Evolutionary conservation across 2,888 invertebrate species (phyloP), one percentile per base, ranked within the genome.

Genomic region (Mythimna ferrago): DNA sequence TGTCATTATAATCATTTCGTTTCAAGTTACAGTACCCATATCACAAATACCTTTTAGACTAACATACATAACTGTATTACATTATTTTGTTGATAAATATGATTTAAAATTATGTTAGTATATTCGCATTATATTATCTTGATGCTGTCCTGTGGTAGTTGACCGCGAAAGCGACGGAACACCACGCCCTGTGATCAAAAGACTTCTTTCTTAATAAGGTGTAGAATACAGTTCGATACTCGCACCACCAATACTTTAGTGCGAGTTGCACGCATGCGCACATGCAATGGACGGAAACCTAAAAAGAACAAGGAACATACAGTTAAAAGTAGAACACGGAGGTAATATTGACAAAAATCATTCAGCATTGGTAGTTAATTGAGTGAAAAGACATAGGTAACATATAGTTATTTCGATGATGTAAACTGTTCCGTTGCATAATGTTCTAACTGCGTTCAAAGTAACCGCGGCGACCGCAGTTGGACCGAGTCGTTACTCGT

Each of bases 381-480:
- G 78, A 76, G 70, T 73, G 67, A 72, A 79, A 79, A 72, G 38
- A 56, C 56, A 66, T 72, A n/a, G n/a, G n/a, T n/a, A 65, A 41
- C 11, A 44, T 61, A 21, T 21, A 41, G 60, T 48, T 73, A 60
- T 63, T 66, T 73, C 35, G 53, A 67, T 85, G 73, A 83, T 80
- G 73, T 78, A 83, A 83, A 48, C 56, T 62, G 69, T 66, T 60
- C 66, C 53, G 64, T 89, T 89, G 81, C 83, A 83, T 89, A 89
- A 91, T 76, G 61, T 66, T 74, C 82, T 85, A 84, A 86, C 85
- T 51, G 71, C 64, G 77, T 74, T 85, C 83, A 87, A 87, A 86
- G 84, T 81, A 63, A 82, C 78, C 76, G 80, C 66, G 71, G 60
- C 68, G 64, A 66, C 77, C 78, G 71, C 71, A 70, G 81, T 80